Percentiles rank a stretch among this genome's conserved stretches.
phyloP scores from a whole-genome alignment of 2,797 vertebrate genomes.

The Forpus xanthops region DNA sequence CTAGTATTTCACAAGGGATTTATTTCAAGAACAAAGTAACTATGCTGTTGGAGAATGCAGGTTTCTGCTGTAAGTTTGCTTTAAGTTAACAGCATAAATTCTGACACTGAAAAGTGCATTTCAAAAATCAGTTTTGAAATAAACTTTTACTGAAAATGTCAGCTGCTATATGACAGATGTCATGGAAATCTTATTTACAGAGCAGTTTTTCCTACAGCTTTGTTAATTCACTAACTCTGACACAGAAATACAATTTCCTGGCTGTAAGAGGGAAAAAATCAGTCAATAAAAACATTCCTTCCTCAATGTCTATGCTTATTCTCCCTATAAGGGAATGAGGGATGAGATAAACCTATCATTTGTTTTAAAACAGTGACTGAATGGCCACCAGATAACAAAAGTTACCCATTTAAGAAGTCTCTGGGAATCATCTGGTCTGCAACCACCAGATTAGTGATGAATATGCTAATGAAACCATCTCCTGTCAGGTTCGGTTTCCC shows the following conservation, averaged over 20 bases:
- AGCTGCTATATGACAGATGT: conserved; percentile 23
- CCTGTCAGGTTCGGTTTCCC: not conserved
- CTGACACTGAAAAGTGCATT: not conserved
- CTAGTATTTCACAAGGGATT: not conserved
- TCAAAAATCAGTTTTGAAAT: not conserved
- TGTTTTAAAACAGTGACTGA: not conserved
- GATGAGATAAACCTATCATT: not conserved
- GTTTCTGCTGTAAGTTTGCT: not conserved
- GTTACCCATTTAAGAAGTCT: not conserved
- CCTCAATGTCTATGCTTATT: not conserved
- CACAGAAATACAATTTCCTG: conserved; percentile 8
- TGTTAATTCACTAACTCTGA: conserved; percentile 24
- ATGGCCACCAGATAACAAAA: not conserved
- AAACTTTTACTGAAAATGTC: conserved; percentile 42
- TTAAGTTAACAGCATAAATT: not conserved
- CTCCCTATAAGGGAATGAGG: not conserved
- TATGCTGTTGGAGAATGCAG: not conserved
- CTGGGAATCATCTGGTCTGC: not conserved
- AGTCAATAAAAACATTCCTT: not conserved
- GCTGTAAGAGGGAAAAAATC: not conserved
- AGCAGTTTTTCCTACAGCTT: conserved; percentile 8
- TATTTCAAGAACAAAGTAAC: not conserved
- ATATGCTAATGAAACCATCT: not conserved
- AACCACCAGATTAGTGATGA: not conserved
- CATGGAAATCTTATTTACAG: conserved; percentile 30